Conservation (phyloP, 2,113 vertebrate genomes). For the Sterna hirundo region DNA sequence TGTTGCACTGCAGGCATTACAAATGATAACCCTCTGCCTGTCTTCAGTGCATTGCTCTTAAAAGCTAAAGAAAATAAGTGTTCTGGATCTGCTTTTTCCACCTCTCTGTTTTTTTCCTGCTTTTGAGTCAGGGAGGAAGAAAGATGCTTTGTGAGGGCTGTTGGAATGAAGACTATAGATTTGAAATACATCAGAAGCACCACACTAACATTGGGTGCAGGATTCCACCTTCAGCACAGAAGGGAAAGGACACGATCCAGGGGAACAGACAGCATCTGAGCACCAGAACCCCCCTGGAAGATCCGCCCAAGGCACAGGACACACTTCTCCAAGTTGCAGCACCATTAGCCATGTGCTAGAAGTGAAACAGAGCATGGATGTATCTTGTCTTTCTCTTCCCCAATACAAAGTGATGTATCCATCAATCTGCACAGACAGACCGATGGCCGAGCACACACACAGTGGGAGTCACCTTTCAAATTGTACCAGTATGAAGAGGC, state of each 20-base stretch:
- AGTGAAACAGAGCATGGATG: background rate
- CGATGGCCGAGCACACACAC: background rate
- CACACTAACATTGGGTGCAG: background rate
- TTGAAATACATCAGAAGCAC: background rate
- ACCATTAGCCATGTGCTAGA: background rate
- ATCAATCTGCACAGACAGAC: background rate
- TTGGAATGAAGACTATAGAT: background rate
- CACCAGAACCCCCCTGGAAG: background rate
- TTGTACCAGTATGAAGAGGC: background rate
- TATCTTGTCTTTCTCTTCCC: background rate
- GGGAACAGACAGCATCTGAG: background rate
- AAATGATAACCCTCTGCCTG: background rate
- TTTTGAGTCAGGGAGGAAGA: background rate
- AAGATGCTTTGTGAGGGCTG: background rate
- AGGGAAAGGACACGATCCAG: background rate
- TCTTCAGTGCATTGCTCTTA: background rate
- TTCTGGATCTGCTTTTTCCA: background rate
- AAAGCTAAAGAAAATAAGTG: background rate
- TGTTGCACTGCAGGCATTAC: background rate
- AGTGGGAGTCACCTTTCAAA: background rate
- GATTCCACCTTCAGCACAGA: background rate
- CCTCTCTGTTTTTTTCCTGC: background rate
- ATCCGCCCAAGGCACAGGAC: background rate
- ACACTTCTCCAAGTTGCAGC: background rate
- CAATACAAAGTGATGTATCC: background rate